Evolutionary conservation across 2,888 invertebrate species (phyloP).

Genomic region (Cerceris ruficornis): DNA sequence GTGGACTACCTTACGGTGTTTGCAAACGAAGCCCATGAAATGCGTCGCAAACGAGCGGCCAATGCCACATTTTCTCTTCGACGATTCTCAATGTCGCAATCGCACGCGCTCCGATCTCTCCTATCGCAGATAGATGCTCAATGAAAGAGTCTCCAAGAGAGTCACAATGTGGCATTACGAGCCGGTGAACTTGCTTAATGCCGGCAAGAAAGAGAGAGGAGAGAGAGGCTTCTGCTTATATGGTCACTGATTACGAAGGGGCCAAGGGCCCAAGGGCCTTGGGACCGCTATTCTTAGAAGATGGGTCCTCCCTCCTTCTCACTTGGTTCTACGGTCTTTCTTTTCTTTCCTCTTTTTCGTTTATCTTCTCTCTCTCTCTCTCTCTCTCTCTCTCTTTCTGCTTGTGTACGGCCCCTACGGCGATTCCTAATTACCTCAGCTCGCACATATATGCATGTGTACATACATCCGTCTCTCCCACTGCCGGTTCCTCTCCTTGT

Average conservation of each 20-base stretch:
- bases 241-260: conserved; percentile 66
- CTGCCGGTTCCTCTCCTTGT: conserved; percentile 7
- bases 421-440: conserved; percentile 61
- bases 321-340: conserved; percentile 40
- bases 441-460: conserved; percentile 16
- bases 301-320: conserved; percentile 52
- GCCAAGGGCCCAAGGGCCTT: conserved; percentile 72
- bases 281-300: conserved; percentile 76
- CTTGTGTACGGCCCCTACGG: conserved; percentile 42
- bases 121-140: not conserved
- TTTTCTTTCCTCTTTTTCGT: conserved; percentile 35
- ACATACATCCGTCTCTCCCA: conserved; percentile 24
- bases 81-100: too few relatives aligned
- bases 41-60: too few relatives aligned
- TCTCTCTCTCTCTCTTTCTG: conserved; percentile 12
- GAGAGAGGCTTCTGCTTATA: conserved; percentile 63
- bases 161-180: conserved; percentile 49
- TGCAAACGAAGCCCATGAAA: too few relatives aligned
- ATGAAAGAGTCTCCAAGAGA: conserved; percentile 32
- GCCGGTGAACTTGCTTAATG: conserved; percentile 51
- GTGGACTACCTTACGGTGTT: too few relatives aligned
- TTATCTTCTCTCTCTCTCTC: conserved; percentile 14
- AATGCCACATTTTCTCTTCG: too few relatives aligned
- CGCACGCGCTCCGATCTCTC: too few relatives aligned
- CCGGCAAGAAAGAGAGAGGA: conserved; percentile 33